A percentile compares a stretch with the other conserved stretches of the same genome.
Conservation (phyloP, 2,888 invertebrate species). For the Mechanitis messenoides region DNA sequence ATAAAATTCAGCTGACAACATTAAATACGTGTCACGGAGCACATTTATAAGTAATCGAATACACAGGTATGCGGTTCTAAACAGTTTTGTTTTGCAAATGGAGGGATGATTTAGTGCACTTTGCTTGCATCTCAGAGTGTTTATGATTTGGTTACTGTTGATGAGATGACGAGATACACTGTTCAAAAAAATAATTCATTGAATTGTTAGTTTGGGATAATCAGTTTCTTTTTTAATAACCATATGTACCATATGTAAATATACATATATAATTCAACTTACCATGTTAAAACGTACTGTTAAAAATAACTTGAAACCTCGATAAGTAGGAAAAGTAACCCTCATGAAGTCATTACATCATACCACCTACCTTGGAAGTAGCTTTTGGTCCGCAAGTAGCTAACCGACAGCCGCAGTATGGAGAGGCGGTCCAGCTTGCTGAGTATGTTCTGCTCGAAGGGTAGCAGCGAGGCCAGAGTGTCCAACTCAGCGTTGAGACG, state of each 20-base stretch:
- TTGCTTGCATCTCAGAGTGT: conserved; percentile 18
- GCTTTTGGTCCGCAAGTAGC: conserved; percentile 98
- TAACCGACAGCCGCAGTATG: conserved; percentile 97
- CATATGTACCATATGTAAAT: too few relatives aligned
- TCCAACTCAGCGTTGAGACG: conserved; percentile 98
- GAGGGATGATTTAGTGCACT: conserved; percentile 27
- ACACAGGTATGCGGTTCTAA: conserved; percentile 64
- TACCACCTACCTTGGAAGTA: conserved; percentile 96
- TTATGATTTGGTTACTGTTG: conserved; percentile 10
- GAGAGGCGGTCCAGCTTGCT: conserved; percentile 98
- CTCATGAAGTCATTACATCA: too few relatives aligned
- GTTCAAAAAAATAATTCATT: not conserved
- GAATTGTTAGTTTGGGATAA: too few relatives aligned
- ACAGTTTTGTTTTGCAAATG: conserved; percentile 34
- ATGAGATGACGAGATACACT: not conserved
- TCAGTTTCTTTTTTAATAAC: too few relatives aligned
- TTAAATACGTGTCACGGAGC: conserved; percentile 40
- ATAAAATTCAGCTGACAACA: conserved; percentile 37
- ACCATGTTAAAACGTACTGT: too few relatives aligned
- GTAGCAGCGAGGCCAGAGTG: conserved; percentile 94
- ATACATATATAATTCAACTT: too few relatives aligned
- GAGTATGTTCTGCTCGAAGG: conserved; percentile 98
- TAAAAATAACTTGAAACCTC: too few relatives aligned
- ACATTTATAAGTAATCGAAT: conserved; percentile 71
- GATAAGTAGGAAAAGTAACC: not conserved